phyloP scores from a whole-genome alignment of 2,113 vertebrate species.

The Syngnathus floridae region DNA sequence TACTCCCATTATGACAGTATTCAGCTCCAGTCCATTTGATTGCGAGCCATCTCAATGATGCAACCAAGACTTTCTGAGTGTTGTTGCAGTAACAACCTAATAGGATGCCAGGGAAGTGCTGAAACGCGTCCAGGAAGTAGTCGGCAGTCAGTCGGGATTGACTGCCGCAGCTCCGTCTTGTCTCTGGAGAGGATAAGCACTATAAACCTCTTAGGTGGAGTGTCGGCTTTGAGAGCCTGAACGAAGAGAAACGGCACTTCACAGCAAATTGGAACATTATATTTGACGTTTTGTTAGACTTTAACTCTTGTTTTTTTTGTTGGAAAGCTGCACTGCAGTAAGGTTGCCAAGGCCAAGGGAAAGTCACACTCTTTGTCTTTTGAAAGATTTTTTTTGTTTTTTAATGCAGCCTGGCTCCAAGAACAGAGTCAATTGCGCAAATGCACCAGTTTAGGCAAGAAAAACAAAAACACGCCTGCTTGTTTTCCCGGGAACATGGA shows the following conservation, averaged over 20 bases:
- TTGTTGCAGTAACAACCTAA: not conserved
- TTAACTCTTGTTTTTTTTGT: constrained; percentile 19
- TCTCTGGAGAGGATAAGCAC: not conserved
- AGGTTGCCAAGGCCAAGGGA: constrained; percentile 7
- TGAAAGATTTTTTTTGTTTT: not conserved
- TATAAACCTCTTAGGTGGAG: constrained; percentile 1
- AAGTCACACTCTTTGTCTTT: not conserved
- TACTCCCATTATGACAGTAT: not conserved
- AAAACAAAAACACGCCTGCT: constrained; percentile 11
- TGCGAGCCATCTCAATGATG: not conserved
- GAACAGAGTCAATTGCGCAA: constrained; percentile 21
- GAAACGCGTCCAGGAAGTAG: not conserved
- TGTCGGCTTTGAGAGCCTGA: not conserved
- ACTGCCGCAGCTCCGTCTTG: not conserved
- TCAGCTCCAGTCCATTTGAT: not conserved
- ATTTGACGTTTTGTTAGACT: not conserved
- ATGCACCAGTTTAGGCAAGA: constrained; percentile 22
- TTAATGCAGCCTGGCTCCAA: constrained; percentile 3
- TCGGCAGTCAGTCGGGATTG: not conserved
- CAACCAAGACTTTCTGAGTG: not conserved
- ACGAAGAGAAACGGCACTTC: not conserved
- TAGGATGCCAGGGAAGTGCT: not conserved
- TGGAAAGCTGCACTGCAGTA: constrained; percentile 37
- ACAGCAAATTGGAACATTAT: not conserved
- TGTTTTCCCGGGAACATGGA: constrained; percentile 33